These are phyloP conservation scores for Ophioninae sp. DNA, from an alignment of 2,888 invertebrate species.

Conservation along the genomic window DNA sequence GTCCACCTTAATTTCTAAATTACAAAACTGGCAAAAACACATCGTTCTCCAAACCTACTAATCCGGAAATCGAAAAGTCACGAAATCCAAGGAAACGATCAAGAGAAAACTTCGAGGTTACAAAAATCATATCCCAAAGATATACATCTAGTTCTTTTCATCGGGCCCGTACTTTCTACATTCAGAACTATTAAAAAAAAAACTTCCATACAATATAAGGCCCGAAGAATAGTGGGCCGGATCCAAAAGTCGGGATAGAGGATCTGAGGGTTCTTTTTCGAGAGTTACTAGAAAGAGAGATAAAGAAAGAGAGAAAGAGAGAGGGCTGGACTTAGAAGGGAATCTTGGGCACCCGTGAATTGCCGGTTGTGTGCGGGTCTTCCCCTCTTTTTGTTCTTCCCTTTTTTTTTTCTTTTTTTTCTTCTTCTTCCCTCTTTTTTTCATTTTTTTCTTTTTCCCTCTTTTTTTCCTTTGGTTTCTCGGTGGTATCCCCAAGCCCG, in stretches of 20 bases:
- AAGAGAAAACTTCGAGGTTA: not conserved
- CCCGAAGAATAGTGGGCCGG: slow-evolving; percentile 24
- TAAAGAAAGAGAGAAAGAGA: not conserved
- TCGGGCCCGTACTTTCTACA: not conserved
- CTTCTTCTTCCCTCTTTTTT: slow-evolving; percentile 11
- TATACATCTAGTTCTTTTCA: slow-evolving; percentile 3
- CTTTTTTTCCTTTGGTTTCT: slow-evolving; percentile 12
- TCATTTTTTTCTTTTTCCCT: slow-evolving; percentile 9
- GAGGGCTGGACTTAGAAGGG: slow-evolving; percentile 19
- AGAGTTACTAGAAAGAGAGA: slow-evolving; percentile 19
- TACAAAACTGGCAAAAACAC: not conserved
- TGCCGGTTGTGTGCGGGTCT: slow-evolving; percentile 40
- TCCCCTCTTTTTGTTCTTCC: slow-evolving; percentile 24
- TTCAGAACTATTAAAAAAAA: slow-evolving; percentile 20
- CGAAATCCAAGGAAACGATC: not conserved
- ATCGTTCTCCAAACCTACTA: not conserved
- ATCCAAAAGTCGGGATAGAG: not conserved
- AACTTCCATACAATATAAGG: slow-evolving; percentile 14
- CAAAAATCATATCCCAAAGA: slow-evolving; percentile 18
- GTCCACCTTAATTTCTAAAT: not conserved
- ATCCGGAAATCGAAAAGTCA: not conserved
- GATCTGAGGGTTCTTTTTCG: slow-evolving; percentile 12
- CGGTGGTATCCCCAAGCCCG: slow-evolving; percentile 41
- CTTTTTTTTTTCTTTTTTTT: not conserved
- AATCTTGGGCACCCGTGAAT: slow-evolving; percentile 48